Conservation (phyloP, 2,888 invertebrate genomes). For the Microplitis deprimator region DNA sequence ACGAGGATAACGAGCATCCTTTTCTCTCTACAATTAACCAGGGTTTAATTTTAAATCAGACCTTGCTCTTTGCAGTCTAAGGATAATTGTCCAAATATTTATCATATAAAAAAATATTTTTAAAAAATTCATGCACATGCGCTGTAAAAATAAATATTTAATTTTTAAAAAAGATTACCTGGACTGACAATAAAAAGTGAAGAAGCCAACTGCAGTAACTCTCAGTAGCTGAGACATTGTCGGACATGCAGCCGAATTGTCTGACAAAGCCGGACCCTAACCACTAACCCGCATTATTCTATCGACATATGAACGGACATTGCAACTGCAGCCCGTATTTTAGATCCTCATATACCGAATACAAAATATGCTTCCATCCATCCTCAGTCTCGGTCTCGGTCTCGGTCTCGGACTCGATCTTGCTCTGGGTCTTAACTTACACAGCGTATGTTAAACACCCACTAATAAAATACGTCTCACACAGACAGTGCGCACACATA, state of each 20-base stretch:
- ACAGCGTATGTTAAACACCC: background rate
- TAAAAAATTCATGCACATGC: background rate
- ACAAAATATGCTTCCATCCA: slow-evolving; percentile 7
- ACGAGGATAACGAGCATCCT: slow-evolving; percentile 28
- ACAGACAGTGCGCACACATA: slow-evolving; percentile 34
- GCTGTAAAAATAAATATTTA: slow-evolving; percentile 1
- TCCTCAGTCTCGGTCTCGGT: background rate
- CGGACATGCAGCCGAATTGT: slow-evolving; percentile 43
- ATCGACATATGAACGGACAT: slow-evolving; percentile 41
- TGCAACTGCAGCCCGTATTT: slow-evolving; percentile 10
- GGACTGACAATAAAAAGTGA: background rate
- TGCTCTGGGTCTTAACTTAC: background rate
- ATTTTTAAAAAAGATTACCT: background rate
- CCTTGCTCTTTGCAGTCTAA: background rate
- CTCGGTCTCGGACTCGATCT: background rate
- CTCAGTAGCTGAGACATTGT: slow-evolving; percentile 37
- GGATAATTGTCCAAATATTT: too few relatives aligned
- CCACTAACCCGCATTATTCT: slow-evolving; percentile 22
- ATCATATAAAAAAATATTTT: background rate
- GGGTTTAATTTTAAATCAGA: background rate
- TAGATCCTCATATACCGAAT: slow-evolving; percentile 7
- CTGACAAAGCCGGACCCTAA: slow-evolving; percentile 40
- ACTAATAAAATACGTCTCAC: background rate
- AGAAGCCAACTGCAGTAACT: slow-evolving; percentile 6
- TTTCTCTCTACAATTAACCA: slow-evolving; percentile 14